phyloP scores from a whole-genome alignment of 2,888 invertebrate species.

The Caenorhabditis doughertyi region DNA sequence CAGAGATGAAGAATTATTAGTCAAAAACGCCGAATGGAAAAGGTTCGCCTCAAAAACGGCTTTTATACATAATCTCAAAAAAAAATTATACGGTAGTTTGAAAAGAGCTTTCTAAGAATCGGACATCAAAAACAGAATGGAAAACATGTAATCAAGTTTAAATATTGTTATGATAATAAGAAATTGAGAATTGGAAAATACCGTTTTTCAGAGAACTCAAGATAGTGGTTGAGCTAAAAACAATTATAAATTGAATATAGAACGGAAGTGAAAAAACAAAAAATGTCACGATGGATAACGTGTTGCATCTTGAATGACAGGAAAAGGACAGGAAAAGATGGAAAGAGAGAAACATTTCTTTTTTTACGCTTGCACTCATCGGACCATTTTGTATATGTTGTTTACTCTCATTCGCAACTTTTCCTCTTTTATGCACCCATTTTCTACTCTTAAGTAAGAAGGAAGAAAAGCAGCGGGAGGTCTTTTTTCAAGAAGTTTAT shows the following conservation, averaged over 20 bases:
- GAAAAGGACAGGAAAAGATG: slow-evolving; percentile 21
- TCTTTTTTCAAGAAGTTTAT: slow-evolving; percentile 11
- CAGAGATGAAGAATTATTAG: slow-evolving; percentile 49
- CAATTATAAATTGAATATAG: neutral
- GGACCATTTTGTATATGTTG: slow-evolving; percentile 49
- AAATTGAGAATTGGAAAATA: neutral
- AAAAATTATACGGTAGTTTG: slow-evolving; percentile 47
- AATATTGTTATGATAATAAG: neutral
- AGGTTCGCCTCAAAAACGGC: slow-evolving; percentile 6
- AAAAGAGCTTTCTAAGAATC: neutral
- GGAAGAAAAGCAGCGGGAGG: slow-evolving; percentile 34
- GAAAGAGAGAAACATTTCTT: slow-evolving; percentile 14
- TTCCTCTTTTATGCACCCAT: slow-evolving; percentile 10
- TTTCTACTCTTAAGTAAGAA: neutral
- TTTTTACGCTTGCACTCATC: slow-evolving; percentile 23
- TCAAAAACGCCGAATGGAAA: slow-evolving; percentile 7
- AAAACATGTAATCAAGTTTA: slow-evolving; percentile 13
- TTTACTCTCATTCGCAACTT: slow-evolving; percentile 35
- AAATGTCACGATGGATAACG: slow-evolving; percentile 51
- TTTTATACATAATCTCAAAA: slow-evolving; percentile 49
- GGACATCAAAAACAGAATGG: neutral
- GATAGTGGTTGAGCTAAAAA: neutral
- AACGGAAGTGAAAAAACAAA: slow-evolving; percentile 24
- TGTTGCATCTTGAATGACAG: slow-evolving; percentile 51
- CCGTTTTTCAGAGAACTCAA: neutral